A percentile compares a stretch with the other conserved stretches of the same genome.
Conservation (phyloP, 1,140 invertebrate species). For the Stratiolaelaps scimitus region DNA sequence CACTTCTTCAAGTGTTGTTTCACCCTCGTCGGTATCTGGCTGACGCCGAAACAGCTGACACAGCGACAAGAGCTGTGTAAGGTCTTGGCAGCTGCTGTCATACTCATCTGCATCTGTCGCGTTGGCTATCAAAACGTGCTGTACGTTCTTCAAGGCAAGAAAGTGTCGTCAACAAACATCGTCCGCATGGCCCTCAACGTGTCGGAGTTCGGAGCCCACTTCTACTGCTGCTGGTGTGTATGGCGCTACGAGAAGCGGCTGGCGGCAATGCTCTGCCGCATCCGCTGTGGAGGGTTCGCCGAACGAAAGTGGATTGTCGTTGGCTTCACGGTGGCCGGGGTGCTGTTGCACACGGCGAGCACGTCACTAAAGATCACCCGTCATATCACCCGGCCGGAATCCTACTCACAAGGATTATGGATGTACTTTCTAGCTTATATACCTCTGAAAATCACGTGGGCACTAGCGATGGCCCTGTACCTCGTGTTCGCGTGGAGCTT, state of each 20-base stretch:
- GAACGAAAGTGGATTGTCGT: not conserved
- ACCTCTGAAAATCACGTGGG: not conserved
- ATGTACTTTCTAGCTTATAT: not conserved
- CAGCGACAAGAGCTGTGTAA: no score
- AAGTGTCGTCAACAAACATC: not conserved
- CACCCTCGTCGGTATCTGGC: no score
- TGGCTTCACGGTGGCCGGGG: not conserved
- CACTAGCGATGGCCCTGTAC: not conserved
- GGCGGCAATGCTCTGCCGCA: not conserved
- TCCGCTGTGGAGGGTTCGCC: not conserved
- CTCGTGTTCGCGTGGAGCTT: not conserved
- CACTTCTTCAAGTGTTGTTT: no score
- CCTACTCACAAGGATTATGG: not conserved
- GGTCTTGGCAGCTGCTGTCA: no score
- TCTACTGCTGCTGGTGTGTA: not conserved
- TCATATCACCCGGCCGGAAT: not conserved
- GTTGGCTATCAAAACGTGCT: no score
- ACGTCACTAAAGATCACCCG: not conserved
- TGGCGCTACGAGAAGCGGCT: not conserved
- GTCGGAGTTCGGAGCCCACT: not conserved
- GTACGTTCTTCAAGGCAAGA: no score
- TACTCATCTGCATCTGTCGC: no score
- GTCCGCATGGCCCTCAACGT: not conserved
- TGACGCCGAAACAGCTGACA: no score
- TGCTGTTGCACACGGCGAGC: no score